Evolutionary conservation across 2,888 invertebrate species (phyloP).

Genomic region (Nymphalis polychloros): DNA sequence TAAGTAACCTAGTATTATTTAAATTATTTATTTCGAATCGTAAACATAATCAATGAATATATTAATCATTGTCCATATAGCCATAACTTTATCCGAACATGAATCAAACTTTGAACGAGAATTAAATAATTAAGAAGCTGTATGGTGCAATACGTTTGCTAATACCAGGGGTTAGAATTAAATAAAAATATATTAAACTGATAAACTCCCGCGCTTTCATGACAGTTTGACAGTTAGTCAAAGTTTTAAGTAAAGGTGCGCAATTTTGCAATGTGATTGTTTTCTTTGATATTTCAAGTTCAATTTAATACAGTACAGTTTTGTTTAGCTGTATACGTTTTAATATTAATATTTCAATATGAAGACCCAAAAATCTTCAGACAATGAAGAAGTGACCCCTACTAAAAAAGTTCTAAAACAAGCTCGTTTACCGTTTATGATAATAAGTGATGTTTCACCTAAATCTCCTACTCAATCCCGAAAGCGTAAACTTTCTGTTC

Average conservation of each 20-base stretch:
- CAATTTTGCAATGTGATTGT: constrained; percentile 42
- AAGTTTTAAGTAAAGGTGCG: constrained; percentile 25
- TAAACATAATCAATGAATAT: too few relatives aligned
- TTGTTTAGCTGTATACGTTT: constrained; percentile 27
- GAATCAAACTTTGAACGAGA: too few relatives aligned
- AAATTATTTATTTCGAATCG: too few relatives aligned
- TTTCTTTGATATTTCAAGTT: constrained; percentile 39
- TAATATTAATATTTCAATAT: constrained; percentile 47
- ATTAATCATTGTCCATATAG: too few relatives aligned
- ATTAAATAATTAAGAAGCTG: not conserved
- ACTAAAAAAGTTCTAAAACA: constrained; percentile 83
- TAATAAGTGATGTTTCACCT: constrained; percentile 71
- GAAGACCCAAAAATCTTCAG: constrained; percentile 69
- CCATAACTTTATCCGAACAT: too few relatives aligned
- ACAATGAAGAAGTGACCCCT: constrained; percentile 65
- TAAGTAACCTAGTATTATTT: too few relatives aligned
- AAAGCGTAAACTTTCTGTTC: constrained; percentile 72
- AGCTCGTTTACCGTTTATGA: constrained; percentile 83
- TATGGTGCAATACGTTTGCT: too few relatives aligned
- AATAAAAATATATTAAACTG: constrained; percentile 18
- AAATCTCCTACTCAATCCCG: constrained; percentile 57
- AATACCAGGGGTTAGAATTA: not conserved
- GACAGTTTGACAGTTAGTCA: constrained; percentile 24
- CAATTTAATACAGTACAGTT: constrained; percentile 17
- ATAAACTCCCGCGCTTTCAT: constrained; percentile 36